A percentile compares a stretch with the other conserved stretches of the same genome.
Evolutionary conservation across 2,888 invertebrate species (phyloP).

Genomic region (Tipula lateralis): DNA sequence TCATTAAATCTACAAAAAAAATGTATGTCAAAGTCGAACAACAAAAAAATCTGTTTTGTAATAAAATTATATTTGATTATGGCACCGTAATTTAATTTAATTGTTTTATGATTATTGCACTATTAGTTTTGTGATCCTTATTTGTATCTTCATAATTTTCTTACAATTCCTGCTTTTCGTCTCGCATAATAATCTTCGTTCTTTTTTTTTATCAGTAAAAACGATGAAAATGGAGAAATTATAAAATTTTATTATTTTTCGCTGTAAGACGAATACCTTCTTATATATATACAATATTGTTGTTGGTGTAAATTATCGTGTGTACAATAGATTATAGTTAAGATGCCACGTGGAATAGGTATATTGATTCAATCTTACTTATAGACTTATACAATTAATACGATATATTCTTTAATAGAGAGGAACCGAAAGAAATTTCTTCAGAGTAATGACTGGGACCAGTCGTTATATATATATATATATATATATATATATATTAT

Average conservation of each 20-base stretch:
- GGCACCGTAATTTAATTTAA: slow-evolving; percentile 27
- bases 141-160: background rate
- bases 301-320: background rate
- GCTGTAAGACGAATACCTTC: background rate
- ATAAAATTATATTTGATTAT: slow-evolving; percentile 29
- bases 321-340: background rate
- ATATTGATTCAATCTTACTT: background rate
- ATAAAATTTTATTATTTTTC: background rate
- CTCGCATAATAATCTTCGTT: slow-evolving; percentile 9
- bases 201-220: slow-evolving; percentile 1
- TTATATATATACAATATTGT: background rate
- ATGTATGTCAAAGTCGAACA: background rate
- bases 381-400: background rate
- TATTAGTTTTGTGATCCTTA: background rate
- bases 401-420: no score
- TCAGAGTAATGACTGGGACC: no score
- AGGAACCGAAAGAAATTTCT: no score
- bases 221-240: background rate
- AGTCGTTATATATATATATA: no score
- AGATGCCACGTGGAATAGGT: background rate
- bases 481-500: no score
- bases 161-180: background rate
- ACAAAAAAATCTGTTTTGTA: slow-evolving; percentile 26
- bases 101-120: slow-evolving; percentile 28
- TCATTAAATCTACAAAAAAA: background rate